These are phyloP conservation scores for Lutraria rhynchaena DNA, from an alignment of 1,140 invertebrate species.

Conservation along the genomic window DNA sequence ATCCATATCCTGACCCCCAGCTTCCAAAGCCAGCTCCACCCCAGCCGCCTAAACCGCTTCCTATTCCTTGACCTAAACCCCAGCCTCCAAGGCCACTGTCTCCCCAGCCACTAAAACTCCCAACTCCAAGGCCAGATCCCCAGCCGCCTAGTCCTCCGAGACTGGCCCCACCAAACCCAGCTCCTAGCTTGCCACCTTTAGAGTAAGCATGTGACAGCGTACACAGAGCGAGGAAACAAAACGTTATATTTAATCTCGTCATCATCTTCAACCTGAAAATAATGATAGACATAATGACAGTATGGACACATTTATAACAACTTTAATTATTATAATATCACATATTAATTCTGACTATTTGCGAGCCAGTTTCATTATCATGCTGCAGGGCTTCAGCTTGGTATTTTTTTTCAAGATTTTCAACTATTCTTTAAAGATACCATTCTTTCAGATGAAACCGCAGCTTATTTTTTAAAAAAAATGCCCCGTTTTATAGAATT, in stretches of 20 bases:
- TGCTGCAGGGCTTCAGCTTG: too few relatives aligned
- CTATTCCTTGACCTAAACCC: neutral
- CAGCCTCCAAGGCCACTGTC: conserved; percentile 1
- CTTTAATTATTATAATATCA: too few relatives aligned
- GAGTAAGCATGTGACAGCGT: neutral
- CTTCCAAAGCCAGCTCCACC: conserved; percentile 1
- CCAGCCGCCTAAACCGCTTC: neutral
- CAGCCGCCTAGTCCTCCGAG: conserved; percentile 4
- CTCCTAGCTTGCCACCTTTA: conserved; percentile 1
- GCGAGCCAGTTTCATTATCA: too few relatives aligned
- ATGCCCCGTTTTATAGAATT: too few relatives aligned
- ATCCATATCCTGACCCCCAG: neutral
- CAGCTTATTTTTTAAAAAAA: too few relatives aligned
- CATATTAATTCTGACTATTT: too few relatives aligned
- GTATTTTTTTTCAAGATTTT: too few relatives aligned
- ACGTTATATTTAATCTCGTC: conserved; percentile 19
- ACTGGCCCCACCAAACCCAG: neutral
- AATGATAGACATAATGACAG: too few relatives aligned
- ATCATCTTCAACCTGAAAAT: conserved; percentile 25
- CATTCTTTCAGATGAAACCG: too few relatives aligned
- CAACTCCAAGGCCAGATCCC: neutral
- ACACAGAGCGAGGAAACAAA: conserved; percentile 24
- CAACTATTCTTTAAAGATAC: too few relatives aligned
- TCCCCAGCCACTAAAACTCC: neutral
- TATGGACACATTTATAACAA: too few relatives aligned